phyloP scores from a whole-genome alignment of 2,888 invertebrate genomes.

The Pilophorus perplexus region DNA sequence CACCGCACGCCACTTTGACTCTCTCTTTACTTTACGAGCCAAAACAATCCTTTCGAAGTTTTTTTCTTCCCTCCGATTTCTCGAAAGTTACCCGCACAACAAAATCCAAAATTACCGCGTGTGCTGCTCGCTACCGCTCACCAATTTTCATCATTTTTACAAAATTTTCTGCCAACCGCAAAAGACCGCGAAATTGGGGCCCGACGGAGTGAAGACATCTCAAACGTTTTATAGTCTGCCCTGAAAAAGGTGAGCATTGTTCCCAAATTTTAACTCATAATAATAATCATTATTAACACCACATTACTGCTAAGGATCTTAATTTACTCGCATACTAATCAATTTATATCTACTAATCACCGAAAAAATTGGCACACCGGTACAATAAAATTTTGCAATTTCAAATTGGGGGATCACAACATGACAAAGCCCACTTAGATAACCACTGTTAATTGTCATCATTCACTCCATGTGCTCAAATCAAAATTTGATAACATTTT shows the following conservation, averaged over 20 bases:
- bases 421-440: too few relatives aligned
- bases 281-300: too few relatives aligned
- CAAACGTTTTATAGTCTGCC: conserved; percentile 13
- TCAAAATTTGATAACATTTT: too few relatives aligned
- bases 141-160: background rate
- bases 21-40: conserved; percentile 27
- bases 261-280: background rate
- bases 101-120: conserved; percentile 6
- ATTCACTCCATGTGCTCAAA: too few relatives aligned
- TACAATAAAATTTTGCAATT: background rate
- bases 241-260: conserved; percentile 35
- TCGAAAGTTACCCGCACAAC: background rate
- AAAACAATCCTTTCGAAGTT: conserved; percentile 35
- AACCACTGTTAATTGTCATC: too few relatives aligned
- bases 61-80: conserved; percentile 6
- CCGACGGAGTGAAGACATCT: conserved; percentile 20
- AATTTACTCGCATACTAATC: background rate
- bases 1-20: conserved; percentile 39
- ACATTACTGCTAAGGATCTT: too few relatives aligned
- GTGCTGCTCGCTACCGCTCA: background rate
- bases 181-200: conserved; percentile 1
- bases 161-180: background rate
- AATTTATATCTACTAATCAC: background rate
- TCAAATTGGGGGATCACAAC: too few relatives aligned
- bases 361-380: background rate